phyloP scores from a whole-genome alignment of 1,140 invertebrate genomes.

The Thereuonema tuberculata region DNA sequence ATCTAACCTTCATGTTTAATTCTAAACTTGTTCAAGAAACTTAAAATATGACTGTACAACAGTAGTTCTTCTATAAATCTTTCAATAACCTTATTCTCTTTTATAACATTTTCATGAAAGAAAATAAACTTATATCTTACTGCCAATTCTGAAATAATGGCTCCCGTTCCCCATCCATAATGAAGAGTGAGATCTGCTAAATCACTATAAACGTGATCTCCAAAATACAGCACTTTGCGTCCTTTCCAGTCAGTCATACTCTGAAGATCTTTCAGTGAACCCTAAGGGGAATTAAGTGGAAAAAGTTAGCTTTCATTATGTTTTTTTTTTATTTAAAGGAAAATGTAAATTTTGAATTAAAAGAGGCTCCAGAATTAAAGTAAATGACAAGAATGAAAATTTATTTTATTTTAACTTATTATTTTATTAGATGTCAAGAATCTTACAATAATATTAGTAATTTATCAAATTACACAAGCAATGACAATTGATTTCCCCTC shows the following conservation, averaged over 20 bases:
- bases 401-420: too few relatives aligned
- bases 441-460: too few relatives aligned
- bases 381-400: too few relatives aligned
- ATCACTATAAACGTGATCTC: conserved; percentile 95
- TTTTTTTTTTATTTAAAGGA: not conserved
- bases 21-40: too few relatives aligned
- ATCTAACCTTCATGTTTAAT: too few relatives aligned
- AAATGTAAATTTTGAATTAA: too few relatives aligned
- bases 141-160: conserved; percentile 87
- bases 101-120: not conserved
- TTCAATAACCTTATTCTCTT: too few relatives aligned
- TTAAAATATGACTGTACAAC: not conserved
- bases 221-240: conserved; percentile 87
- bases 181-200: conserved; percentile 89
- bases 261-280: conserved; percentile 79
- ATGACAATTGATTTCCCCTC: too few relatives aligned
- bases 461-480: too few relatives aligned
- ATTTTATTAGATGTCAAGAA: too few relatives aligned
- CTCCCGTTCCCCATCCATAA: conserved; percentile 93
- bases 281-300: conserved; percentile 49
- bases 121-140: conserved; percentile 22
- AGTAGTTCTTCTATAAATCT: conserved; percentile 63
- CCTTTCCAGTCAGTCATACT: conserved; percentile 85
- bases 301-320: not conserved
- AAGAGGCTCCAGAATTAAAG: too few relatives aligned